Evolutionary conservation across 2,888 invertebrate genomes (phyloP).

Genomic region (Rhingia campestris): DNA sequence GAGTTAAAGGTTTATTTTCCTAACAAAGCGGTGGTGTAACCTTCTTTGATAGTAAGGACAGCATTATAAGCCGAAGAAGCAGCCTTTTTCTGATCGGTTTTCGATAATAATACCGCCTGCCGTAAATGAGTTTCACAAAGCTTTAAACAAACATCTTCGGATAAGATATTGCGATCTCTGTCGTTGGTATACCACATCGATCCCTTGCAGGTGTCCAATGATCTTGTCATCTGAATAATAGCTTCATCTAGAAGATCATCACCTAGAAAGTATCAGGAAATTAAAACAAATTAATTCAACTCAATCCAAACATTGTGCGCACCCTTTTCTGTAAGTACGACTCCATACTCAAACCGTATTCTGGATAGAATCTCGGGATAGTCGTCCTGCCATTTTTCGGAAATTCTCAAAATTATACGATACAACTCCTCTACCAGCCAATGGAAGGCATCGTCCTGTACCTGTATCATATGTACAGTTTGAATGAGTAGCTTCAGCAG

Average conservation of each 20-base stretch:
- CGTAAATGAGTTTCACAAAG: slow-evolving; percentile 52
- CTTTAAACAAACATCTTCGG: slow-evolving; percentile 39
- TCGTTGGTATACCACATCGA: slow-evolving; percentile 61
- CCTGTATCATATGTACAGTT: slow-evolving; percentile 71
- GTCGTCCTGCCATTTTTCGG: slow-evolving; percentile 1
- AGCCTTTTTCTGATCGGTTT: slow-evolving; percentile 4
- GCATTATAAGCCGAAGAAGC: slow-evolving; percentile 36
- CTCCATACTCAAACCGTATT: slow-evolving; percentile 48
- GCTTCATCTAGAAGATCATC: slow-evolving; percentile 42
- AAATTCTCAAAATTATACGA: slow-evolving; percentile 28
- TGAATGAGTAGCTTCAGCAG: slow-evolving; percentile 77
- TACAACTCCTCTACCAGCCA: slow-evolving; percentile 62
- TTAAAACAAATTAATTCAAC: background rate
- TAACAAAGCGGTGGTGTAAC: background rate
- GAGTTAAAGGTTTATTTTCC: background rate
- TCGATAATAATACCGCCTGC: slow-evolving; percentile 1
- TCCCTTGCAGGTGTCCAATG: slow-evolving; percentile 30
- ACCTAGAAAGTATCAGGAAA: background rate
- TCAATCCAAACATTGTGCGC: background rate
- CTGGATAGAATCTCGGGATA: slow-evolving; percentile 41
- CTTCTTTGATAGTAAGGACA: slow-evolving; percentile 14
- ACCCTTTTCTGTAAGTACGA: slow-evolving; percentile 48
- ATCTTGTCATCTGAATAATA: slow-evolving; percentile 25
- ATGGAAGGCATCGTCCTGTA: slow-evolving; percentile 39
- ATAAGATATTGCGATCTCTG: slow-evolving; percentile 37